A percentile compares a stretch with the other conserved stretches of the same genome.
These are phyloP conservation scores for Drosophila bocki DNA, from an alignment of 1,140 invertebrate genomes.

Conservation along the genomic window DNA sequence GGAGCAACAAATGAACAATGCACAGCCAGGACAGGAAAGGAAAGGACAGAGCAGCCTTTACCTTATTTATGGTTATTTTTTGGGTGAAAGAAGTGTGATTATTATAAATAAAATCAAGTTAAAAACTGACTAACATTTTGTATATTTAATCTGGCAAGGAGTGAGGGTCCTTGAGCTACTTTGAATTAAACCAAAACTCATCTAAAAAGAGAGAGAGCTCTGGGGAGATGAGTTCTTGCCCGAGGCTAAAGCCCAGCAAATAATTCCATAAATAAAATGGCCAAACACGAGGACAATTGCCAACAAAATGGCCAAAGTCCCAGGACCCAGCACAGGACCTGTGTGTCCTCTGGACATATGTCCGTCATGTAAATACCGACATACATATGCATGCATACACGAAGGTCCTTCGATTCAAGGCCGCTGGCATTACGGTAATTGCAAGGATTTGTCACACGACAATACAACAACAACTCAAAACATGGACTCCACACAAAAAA, in stretches of 20 bases:
- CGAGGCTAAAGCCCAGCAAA: background rate
- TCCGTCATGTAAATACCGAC: slow-evolving; percentile 37
- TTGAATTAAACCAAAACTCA: background rate
- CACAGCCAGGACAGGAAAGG: background rate
- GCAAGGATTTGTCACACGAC: slow-evolving; percentile 67
- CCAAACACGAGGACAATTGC: slow-evolving; percentile 15
- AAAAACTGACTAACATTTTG: background rate
- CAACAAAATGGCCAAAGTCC: slow-evolving; percentile 28
- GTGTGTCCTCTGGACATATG: slow-evolving; percentile 18
- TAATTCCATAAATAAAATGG: slow-evolving; percentile 15
- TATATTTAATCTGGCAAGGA: background rate
- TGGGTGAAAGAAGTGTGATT: background rate
- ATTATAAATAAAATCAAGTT: background rate
- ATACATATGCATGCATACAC: slow-evolving; percentile 21
- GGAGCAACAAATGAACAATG: slow-evolving; percentile 41
- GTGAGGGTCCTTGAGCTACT: background rate
- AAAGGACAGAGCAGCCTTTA: background rate
- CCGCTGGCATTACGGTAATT: slow-evolving; percentile 76
- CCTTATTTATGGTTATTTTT: background rate
- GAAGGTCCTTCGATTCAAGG: slow-evolving; percentile 52
- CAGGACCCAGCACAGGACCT: background rate
- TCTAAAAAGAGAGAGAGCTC: no score
- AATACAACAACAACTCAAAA: slow-evolving; percentile 21
- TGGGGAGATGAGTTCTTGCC: background rate
- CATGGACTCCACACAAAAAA: slow-evolving; percentile 10